Conservation (phyloP, 2,113 vertebrate species). For the Rhinopomastus cyanomelas region DNA sequence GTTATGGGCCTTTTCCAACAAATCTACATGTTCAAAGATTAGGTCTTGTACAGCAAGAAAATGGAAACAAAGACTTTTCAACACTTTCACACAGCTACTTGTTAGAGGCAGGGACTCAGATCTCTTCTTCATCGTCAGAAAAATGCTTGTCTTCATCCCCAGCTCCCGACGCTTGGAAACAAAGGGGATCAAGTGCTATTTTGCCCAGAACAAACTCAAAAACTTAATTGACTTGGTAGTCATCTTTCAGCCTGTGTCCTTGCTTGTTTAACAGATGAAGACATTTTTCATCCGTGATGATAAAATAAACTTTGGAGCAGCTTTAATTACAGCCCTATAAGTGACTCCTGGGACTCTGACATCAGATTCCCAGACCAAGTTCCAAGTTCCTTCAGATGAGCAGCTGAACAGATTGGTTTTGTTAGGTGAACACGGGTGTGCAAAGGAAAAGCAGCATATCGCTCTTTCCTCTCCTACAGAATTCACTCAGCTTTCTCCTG, state of each 20-base stretch:
- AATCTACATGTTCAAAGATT: background rate
- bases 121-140: background rate
- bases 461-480: background rate
- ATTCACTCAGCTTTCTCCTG: background rate
- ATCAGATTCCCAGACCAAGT: background rate
- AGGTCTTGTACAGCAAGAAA: background rate
- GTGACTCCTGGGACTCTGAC: background rate
- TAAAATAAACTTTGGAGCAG: background rate
- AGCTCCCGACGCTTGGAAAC: background rate
- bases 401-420: background rate
- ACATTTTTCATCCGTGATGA: background rate
- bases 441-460: background rate
- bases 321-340: background rate
- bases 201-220: background rate
- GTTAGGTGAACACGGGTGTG: background rate
- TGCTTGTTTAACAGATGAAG: background rate
- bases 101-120: background rate
- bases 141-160: background rate
- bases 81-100: background rate
- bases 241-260: background rate
- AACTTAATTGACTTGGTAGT: background rate
- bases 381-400: background rate
- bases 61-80: conserved; percentile 23
- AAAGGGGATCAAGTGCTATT: background rate
- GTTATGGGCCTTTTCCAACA: background rate